Percentiles rank a stretch among this genome's conserved stretches.
These are phyloP conservation scores for Cyanoderma ruficeps DNA, from an alignment of 2,113 vertebrate species.

Conservation along the genomic window DNA sequence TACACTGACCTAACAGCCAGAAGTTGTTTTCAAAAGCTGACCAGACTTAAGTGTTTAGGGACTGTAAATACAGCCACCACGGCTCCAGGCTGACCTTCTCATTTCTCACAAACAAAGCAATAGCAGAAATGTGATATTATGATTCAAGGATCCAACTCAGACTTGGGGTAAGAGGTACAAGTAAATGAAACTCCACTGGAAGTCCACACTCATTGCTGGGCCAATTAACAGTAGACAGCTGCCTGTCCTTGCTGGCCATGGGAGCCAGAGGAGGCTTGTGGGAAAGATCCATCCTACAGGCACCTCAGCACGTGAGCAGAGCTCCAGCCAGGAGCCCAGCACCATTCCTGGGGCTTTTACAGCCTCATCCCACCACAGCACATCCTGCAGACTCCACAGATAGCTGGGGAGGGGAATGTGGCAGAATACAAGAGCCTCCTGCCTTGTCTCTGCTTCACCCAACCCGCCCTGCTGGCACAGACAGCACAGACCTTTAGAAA, in stretches of 20 bases:
- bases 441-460: neutral
- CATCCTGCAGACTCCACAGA: neutral
- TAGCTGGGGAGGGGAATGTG: neutral
- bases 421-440: neutral
- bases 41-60: neutral
- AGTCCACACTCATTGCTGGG: neutral
- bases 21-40: neutral
- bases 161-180: neutral
- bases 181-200: neutral
- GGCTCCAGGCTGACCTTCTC: neutral
- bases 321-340: neutral
- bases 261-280: neutral
- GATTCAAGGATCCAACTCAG: neutral
- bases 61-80: neutral
- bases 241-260: neutral
- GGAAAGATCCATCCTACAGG: neutral
- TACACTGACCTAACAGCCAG: neutral
- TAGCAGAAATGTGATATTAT: neutral
- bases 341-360: neutral
- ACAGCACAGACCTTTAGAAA: neutral
- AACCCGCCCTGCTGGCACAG: rapidly evolving
- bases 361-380: neutral
- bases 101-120: neutral
- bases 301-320: neutral
- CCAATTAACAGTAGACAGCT: neutral